Base-by-base conservation (phyloP, 1,140 invertebrate genomes). In the Aplysia californica region DNA sequence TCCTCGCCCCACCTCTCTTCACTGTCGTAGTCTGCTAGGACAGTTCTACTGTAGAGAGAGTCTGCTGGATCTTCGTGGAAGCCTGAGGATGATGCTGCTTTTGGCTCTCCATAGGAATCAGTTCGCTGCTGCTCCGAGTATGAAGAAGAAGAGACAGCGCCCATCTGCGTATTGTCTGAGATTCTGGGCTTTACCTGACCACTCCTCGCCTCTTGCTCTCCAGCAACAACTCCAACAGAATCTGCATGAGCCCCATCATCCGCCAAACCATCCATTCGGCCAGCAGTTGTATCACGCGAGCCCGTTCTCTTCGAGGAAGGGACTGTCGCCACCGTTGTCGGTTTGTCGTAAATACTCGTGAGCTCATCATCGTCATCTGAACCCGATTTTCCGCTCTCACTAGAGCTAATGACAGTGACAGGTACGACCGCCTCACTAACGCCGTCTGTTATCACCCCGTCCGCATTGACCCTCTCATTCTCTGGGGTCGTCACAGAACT, bases 401-500 rank as follows among this genome's bases (percentile, higher is more conserved):
- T 58, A 18, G 68, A 71, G 3, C 39, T 26, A 41, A 68, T 5
- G 23, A 68, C n/a, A 29, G 58, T 31, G 23, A 5, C n/a, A 65
- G 21, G 18, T 65, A 36, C 23, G 2, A 20, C 3, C 23, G 21
- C 3, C 38, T 44, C 38, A n/a, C 44, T 50, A 44, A 31, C 31
- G 26, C 5, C 39, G 4, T 58, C 33, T 21, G 38, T 33, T 18
- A 35, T 29, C 5, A 33, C 36, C 10, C 44, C 31, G 65, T 79
- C 71, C 29, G 58, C 64, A 23, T 61, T 36, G 38, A 20, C 38
- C 1, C 41, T 41, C 21, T 55, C 64, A 39, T 15, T 10, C 73
- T 15, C 61, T 50, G 68, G 31, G 36, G 31, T 61, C 15, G 3
- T 77, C 44, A 59, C 77, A 26, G 84, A 82, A 39, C 84, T 84